Evolutionary conservation across 2,888 invertebrate genomes (phyloP).

Genomic region (Ornithoptera priamus): DNA sequence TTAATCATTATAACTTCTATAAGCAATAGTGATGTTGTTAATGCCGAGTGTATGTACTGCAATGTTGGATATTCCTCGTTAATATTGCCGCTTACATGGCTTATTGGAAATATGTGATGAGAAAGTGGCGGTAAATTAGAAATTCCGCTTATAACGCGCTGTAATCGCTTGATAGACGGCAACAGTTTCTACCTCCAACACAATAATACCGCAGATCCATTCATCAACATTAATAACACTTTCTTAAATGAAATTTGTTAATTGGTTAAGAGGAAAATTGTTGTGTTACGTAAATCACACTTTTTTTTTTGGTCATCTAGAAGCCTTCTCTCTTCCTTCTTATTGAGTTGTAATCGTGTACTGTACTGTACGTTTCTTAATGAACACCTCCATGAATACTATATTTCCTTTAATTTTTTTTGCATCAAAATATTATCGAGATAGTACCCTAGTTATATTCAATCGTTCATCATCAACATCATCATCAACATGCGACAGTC

Average conservation of each 20-base stretch:
- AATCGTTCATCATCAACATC: too few relatives aligned
- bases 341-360: too few relatives aligned
- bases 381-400: too few relatives aligned
- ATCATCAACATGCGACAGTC: too few relatives aligned
- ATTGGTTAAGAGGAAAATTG: conserved; percentile 4
- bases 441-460: too few relatives aligned
- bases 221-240: conserved; percentile 6
- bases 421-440: too few relatives aligned
- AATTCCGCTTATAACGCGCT: conserved; percentile 35
- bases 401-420: too few relatives aligned
- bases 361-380: too few relatives aligned
- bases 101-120: conserved; percentile 28
- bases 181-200: conserved; percentile 34
- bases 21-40: too few relatives aligned
- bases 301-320: not conserved
- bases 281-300: not conserved
- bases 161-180: conserved; percentile 34
- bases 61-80: not conserved
- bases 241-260: conserved; percentile 7
- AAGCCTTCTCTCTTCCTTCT: too few relatives aligned
- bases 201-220: not conserved
- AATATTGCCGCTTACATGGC: conserved; percentile 4
- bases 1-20: too few relatives aligned
- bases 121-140: conserved; percentile 39
- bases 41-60: too few relatives aligned